Conservation (phyloP, 2,797 vertebrate species). For the Moxostoma hubbsi region DNA sequence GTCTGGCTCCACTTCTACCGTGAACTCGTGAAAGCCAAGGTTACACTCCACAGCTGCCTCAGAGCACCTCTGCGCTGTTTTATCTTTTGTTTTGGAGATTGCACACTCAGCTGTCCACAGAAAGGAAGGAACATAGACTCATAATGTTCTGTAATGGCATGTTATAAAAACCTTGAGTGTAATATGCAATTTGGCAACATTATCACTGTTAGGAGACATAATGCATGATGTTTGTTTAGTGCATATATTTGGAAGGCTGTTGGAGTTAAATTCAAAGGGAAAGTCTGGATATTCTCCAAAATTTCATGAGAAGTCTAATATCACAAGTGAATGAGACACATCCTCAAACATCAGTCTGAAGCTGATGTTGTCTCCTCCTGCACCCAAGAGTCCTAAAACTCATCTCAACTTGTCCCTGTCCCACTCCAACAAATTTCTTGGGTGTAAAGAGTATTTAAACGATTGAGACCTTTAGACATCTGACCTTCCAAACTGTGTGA, state of each 20-base stretch:
- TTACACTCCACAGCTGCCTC: conserved; percentile 70
- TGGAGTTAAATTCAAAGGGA: conserved; percentile 4
- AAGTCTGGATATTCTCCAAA: conserved; percentile 24
- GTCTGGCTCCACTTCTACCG: conserved; percentile 65
- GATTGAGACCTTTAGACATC: too few relatives aligned
- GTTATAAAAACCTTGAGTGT: conserved; percentile 42
- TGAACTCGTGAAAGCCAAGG: conserved; percentile 78
- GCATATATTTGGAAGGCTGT: conserved; percentile 1
- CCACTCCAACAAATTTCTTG: neutral
- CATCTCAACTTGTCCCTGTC: neutral
- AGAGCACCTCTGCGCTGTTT: conserved; percentile 57
- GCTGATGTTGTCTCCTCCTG: neutral
- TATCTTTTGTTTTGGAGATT: conserved; percentile 59
- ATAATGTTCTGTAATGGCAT: conserved; percentile 39
- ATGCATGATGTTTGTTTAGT: neutral
- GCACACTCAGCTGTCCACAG: conserved; percentile 41
- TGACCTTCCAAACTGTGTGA: conserved; percentile 49
- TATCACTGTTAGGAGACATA: neutral
- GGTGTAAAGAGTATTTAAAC: conserved; percentile 31
- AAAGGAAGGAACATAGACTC: conserved; percentile 41
- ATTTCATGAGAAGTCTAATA: neutral
- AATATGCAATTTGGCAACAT: conserved; percentile 12
- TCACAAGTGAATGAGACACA: neutral
- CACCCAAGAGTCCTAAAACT: neutral
- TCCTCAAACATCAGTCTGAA: neutral